Percentiles rank a stretch among this genome's conserved stretches.
Evolutionary conservation across 2,113 vertebrate genomes (phyloP).

Genomic region (Pterocles gutturalis): DNA sequence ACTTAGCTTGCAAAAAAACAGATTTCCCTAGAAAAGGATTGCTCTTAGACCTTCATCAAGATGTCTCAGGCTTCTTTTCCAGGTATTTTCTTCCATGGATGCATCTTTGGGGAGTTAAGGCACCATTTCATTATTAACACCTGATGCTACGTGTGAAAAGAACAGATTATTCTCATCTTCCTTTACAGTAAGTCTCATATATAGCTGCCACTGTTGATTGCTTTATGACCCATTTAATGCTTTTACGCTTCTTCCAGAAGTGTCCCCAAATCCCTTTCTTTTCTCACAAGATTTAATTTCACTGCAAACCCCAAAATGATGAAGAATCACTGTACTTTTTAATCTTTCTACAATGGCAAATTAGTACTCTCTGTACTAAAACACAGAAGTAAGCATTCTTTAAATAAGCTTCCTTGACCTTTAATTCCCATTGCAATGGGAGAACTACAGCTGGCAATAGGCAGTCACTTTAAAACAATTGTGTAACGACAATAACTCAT

Average conservation of each 20-base stretch:
- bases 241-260: not conserved
- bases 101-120: not conserved
- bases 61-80: not conserved
- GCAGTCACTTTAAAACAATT: conserved; percentile 6
- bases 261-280: not conserved
- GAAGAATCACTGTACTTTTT: not conserved
- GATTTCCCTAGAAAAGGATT: not conserved
- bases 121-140: not conserved
- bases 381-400: conserved; percentile 5
- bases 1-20: not conserved
- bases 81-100: not conserved
- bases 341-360: conserved; percentile 23
- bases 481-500: not conserved
- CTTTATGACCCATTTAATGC: not conserved
- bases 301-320: not conserved
- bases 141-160: not conserved
- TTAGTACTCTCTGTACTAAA: conserved; percentile 4
- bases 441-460: conserved; percentile 3
- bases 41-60: not conserved
- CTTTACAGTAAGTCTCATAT: not conserved
- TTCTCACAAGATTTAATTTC: conserved; percentile 1
- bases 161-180: not conserved
- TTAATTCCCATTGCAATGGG: conserved; percentile 39
- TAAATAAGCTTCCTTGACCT: conserved; percentile 6
- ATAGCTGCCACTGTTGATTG: not conserved